Conservation (phyloP, 2,113 vertebrate genomes). For the Pampusana beccarii region DNA sequence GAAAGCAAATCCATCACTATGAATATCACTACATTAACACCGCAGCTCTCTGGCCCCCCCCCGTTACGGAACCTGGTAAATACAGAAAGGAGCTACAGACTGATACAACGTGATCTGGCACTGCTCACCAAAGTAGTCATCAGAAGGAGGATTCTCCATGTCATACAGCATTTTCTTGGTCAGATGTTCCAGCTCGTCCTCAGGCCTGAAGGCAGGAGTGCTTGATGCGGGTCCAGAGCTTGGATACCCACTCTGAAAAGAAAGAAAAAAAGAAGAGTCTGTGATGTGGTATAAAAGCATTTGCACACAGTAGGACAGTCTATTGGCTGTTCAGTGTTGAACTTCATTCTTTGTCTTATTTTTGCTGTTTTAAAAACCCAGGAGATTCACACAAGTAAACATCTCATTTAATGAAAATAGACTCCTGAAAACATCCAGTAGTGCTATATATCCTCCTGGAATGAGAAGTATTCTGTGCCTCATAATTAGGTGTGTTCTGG, state of each 20-base stretch:
- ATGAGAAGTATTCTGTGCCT: not conserved
- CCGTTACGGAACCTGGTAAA: not conserved
- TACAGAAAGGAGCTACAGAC: not conserved
- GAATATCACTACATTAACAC: not conserved
- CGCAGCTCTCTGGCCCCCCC: not conserved
- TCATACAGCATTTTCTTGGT: slow-evolving; percentile 99
- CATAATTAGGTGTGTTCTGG: slow-evolving; percentile 14
- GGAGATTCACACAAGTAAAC: not conserved
- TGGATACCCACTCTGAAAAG: slow-evolving; percentile 68
- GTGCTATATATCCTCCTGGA: not conserved
- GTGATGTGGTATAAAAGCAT: not conserved
- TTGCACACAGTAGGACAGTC: not conserved
- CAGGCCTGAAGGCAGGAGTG: slow-evolving; percentile 81
- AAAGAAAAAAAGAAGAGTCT: not conserved
- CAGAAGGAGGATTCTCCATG: slow-evolving; percentile 95
- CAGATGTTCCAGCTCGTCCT: slow-evolving; percentile 95
- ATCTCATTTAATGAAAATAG: slow-evolving; percentile 26
- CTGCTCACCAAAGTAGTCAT: slow-evolving; percentile 94
- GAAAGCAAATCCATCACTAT: slow-evolving; percentile 10
- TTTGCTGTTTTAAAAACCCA: not conserved
- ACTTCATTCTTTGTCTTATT: not conserved
- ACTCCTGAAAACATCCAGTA: not conserved
- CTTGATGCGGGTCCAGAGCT: slow-evolving; percentile 56
- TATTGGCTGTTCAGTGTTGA: not conserved
- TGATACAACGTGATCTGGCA: not conserved